Evolutionary conservation across 2,113 vertebrate genomes (phyloP).

Genomic region (Sphaerodactylus townsendi): DNA sequence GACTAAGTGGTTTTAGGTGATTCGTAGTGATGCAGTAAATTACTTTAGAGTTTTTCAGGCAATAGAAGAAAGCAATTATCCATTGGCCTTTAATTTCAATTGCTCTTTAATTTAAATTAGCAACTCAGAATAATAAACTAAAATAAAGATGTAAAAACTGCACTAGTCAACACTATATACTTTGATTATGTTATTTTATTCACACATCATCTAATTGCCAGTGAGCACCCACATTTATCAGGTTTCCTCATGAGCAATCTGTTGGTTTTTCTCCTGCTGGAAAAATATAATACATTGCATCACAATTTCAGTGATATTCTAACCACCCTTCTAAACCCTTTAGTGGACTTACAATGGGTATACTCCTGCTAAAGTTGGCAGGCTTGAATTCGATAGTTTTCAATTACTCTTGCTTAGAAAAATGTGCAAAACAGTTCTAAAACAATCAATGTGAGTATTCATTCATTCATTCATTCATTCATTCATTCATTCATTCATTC

Average conservation of each 20-base stretch:
- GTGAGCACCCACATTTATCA: background rate
- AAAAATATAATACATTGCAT: background rate
- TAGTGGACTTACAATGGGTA: no score
- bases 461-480: no score
- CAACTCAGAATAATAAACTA: constrained; percentile 27
- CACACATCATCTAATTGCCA: constrained; percentile 13
- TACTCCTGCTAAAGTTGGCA: no score
- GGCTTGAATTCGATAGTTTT: background rate
- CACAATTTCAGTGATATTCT: background rate
- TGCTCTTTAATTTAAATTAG: constrained; percentile 47
- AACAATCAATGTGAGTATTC: background rate
- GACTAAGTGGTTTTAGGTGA: constrained; percentile 53
- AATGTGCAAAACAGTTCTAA: background rate
- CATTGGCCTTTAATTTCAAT: constrained; percentile 44
- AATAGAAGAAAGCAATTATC: constrained; percentile 40
- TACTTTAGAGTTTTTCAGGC: constrained; percentile 27
- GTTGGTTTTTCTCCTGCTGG: background rate
- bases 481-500: no score
- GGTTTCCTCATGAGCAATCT: background rate
- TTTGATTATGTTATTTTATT: background rate
- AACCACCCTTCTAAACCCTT: no score
- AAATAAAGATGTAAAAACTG: constrained; percentile 21
- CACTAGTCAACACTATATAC: constrained; percentile 12
- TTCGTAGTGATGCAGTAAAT: constrained; percentile 56
- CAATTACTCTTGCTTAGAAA: background rate